Evolutionary conservation across 2,888 invertebrate genomes (phyloP), one percentile per base, ranked within the genome.

Genomic region (Biston stratarius): DNA sequence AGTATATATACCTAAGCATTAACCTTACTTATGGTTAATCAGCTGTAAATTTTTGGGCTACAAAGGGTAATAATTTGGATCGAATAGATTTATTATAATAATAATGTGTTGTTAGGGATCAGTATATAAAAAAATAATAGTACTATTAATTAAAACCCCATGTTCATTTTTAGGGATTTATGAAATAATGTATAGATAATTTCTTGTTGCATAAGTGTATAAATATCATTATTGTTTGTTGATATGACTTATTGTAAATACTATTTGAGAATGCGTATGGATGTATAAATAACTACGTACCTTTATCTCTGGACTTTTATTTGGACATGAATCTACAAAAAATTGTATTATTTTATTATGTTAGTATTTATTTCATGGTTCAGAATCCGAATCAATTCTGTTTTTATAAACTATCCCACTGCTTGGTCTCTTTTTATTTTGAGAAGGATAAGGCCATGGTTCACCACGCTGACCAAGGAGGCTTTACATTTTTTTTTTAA

Each of bases 181-280:
- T 74, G 73, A 77, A 74, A 77, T 76, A 75, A 77, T 85, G 82
- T 84, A 84, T 81, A 85, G 83, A 77, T 84, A 78, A 80, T 76
- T 77, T 74, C 76, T 72, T 84, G 86, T 87, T 86, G 80, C 70
- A 52, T 69, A 74, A 73, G 66, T 72, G 64, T 70, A 73, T 55
- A 72, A n/a, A n/a, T 66, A 67, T 69, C 61, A 69, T 67, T 60
- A 69, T 61, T 69, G 67, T 84, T 84, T 88, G 90, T 91, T 92
- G 83, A 87, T 86, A 87, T 86, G 87, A 61, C 44, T 87, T 86
- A 83, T 84, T 92, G 91, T 92, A 92, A 88, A 91, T 92, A 38
- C 38, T 38, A 91, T 79, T 84, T 85, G 52, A 65, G 36, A 68
- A 71, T 67, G 67, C 70, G 65, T 62, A 60, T 70, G 56, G 66